Evolutionary conservation across 2,888 invertebrate species (phyloP).

Genomic region (Nomada ferruginata): DNA sequence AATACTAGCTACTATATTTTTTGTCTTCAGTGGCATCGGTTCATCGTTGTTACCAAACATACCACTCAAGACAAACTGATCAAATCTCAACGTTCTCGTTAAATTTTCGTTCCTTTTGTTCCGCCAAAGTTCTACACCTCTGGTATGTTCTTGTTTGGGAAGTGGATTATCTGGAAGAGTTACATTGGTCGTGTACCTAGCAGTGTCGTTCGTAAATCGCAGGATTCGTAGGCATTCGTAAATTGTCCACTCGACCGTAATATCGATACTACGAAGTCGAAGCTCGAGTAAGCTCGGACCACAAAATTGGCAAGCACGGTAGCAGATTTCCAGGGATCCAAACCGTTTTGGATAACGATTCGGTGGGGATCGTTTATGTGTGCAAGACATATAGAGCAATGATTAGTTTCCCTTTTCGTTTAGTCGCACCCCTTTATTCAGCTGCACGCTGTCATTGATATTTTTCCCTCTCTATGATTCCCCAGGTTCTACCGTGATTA

Average conservation of each 20-base stretch:
- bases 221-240: slow-evolving; percentile 58
- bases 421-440: too few relatives aligned
- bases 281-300: slow-evolving; percentile 25
- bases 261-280: slow-evolving; percentile 59
- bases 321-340: slow-evolving; percentile 13
- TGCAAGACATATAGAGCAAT: slow-evolving; percentile 6
- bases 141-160: slow-evolving; percentile 25
- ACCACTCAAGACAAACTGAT: slow-evolving; percentile 3
- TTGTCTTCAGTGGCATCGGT: neutral
- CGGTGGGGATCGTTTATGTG: slow-evolving; percentile 38
- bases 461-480: neutral
- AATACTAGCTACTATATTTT: neutral
- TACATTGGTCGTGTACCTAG: slow-evolving; percentile 12
- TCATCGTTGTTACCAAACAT: neutral
- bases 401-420: too few relatives aligned
- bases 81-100: slow-evolving; percentile 45
- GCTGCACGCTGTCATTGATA: neutral
- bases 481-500: too few relatives aligned
- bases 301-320: slow-evolving; percentile 59
- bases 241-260: slow-evolving; percentile 66
- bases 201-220: slow-evolving; percentile 59
- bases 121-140: neutral
- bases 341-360: slow-evolving; percentile 37
- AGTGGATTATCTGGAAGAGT: slow-evolving; percentile 50
- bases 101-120: slow-evolving; percentile 38